Base-by-base conservation (phyloP, 1,140 invertebrate genomes). In the Brachionus asplanchnoidis region DNA sequence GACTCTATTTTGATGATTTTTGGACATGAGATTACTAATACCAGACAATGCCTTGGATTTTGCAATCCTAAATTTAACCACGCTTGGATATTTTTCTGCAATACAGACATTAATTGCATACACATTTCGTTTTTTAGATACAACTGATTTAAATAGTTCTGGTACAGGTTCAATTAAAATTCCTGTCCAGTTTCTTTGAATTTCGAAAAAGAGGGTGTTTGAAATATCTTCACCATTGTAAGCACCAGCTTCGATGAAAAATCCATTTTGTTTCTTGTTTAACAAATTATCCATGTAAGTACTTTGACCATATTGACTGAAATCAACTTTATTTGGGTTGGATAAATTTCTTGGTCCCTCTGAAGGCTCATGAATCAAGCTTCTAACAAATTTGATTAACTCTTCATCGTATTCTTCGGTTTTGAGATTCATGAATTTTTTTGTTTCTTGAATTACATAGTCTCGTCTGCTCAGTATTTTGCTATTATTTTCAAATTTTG, bases 101-200 rank as follows among this genome's bases (percentile, higher is more conserved):
- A 85, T 36, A 23, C 75, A 85, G 1, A 78, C 84, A 66, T 82
- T 79, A 12, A 85, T 60, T 11, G 75, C 17, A 53, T 84, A 85
- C 6, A 28, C 28, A 23, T 82, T 28, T 56, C 84, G 26, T 14
- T 44, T 56, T 28, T 91, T 91, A 7, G 84, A 85, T 0, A 89
- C 20, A 87, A 91, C 87, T 50, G 89, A 86, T 3, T 86, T 86
- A 86, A 91, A 91, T 82, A 91, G 91, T 2, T 88, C 93, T 14
- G 42, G 92, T 87, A 94, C 93, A 0, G 94, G 93, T 78, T 94
- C 92, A 11, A 94, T 92, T 65, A 94, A 90, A 6, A 94, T 89
- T 2, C 94, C 94, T 82, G 90, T 90, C 94, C 94, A 95, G 56
- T 90, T 91, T 9, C 93, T 90, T 23, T 91, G 91, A 5, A 90